A percentile compares a stretch with the other conserved stretches of the same genome.
These are phyloP conservation scores for Hydra vulgaris DNA, from an alignment of 30 jellyfish, hydroid and myxozoan genomes.

Conservation along the genomic window DNA sequence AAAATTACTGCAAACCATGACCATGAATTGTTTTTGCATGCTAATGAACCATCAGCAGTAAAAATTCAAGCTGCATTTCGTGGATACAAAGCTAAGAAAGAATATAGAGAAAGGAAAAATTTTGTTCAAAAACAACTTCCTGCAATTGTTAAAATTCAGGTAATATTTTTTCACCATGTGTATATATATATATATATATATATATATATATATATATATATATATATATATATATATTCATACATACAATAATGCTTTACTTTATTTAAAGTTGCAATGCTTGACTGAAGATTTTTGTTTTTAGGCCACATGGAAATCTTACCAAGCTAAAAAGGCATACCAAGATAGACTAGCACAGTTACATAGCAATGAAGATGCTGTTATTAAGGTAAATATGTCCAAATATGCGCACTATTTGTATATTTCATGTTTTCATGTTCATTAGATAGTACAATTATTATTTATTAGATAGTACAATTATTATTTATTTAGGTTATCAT, in stretches of 20 bases:
- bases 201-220: too few species aligned
- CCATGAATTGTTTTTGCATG: constrained; percentile 73
- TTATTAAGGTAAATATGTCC: constrained; percentile 49
- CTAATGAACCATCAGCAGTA: constrained; percentile 95
- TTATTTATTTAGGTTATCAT: too few species aligned
- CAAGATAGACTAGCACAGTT: constrained; percentile 47
- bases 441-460: neutral
- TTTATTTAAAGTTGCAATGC: neutral
- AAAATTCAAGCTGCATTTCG: constrained; percentile 84
- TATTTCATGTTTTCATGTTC: too few species aligned
- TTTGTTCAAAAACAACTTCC: constrained; percentile 83
- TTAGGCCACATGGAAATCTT: constrained; percentile 84
- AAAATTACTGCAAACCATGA: constrained; percentile 90
- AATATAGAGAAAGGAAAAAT: constrained; percentile 53
- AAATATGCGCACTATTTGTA: too few species aligned
- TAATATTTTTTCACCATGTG: neutral
- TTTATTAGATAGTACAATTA: neutral
- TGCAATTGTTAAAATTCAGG: constrained; percentile 88
- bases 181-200: too few species aligned
- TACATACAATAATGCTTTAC: neutral
- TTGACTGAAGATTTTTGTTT: too few species aligned
- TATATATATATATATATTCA: too few species aligned
- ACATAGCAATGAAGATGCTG: constrained; percentile 68
- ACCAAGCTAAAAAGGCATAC: constrained; percentile 50
- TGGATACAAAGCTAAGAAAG: constrained; percentile 94